A percentile compares a stretch with the other conserved stretches of the same genome.
Conservation (phyloP, 2,888 invertebrate species). For the Gortyna flavago region DNA sequence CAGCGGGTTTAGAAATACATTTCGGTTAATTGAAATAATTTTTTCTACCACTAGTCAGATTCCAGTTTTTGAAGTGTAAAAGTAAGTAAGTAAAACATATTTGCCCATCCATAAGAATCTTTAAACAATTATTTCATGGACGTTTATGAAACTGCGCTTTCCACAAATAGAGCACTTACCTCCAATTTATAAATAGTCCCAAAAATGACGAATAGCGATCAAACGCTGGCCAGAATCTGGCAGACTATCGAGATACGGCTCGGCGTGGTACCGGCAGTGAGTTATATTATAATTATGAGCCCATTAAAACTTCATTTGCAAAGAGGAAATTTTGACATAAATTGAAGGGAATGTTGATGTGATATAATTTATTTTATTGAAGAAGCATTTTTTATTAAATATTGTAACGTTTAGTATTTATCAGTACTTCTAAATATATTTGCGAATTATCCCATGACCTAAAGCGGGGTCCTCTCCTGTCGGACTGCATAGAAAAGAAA, state of each 20-base stretch:
- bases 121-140: conserved; percentile 14
- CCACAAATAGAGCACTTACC: conserved; percentile 62
- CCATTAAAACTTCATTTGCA: conserved; percentile 49
- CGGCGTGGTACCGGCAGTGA: conserved; percentile 16
- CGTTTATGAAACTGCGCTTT: conserved; percentile 47
- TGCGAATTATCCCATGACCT: conserved; percentile 16
- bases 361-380: conserved; percentile 25
- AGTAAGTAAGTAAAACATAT: not conserved
- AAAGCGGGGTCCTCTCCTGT: too few species aligned
- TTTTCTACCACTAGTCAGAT: conserved; percentile 6
- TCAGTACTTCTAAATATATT: not conserved
- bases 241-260: conserved; percentile 45
- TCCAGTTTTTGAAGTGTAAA: not conserved
- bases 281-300: conserved; percentile 28
- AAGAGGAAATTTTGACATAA: conserved; percentile 34
- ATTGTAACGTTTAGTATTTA: conserved; percentile 5
- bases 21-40: conserved; percentile 5
- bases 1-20: not conserved
- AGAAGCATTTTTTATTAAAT: conserved; percentile 4
- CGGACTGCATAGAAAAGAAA: too few species aligned
- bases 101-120: conserved; percentile 6
- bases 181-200: conserved; percentile 63
- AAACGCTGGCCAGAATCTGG: conserved; percentile 54
- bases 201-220: conserved; percentile 64
- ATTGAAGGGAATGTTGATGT: conserved; percentile 47